Base-by-base conservation (phyloP, 2,113 vertebrate species). In the Rhabdornis inornatus region DNA sequence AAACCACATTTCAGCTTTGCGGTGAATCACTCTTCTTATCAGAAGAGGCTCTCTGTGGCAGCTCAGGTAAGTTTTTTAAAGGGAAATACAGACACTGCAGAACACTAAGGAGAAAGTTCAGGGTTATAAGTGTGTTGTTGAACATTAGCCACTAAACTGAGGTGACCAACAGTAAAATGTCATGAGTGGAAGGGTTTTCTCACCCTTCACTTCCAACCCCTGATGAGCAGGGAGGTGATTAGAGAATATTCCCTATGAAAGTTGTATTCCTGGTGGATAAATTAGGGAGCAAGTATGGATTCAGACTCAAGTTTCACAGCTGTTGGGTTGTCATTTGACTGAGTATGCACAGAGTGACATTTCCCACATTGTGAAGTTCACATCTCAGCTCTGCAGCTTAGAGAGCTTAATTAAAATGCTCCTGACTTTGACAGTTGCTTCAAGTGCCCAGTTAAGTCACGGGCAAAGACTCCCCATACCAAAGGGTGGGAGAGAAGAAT, bases 21-120 rank as follows among this genome's bases (percentile, higher is more conserved):
- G 31, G 39, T 1, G 2, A 82, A 19, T 61, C 37, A 3, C 28
- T 82, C 33, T 77, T 24, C 6, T 69, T 33, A 11, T 49, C 1
- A 1, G 0, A 1, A 77, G 12, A 78, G 8, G 21, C 20, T 78
- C 30, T 22, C 37, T 3, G 1, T 28, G 31, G 56, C 28, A 56
- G 25, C 8, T 55, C 37, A 78, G 33, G 15, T 19, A 11, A 40
- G 19, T 7, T 22, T 56, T 76, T 82, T 42, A 79, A 82, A 45
- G 9, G 6, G 19, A 89, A 13, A 2, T 71, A 37, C 5, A 55
- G 35, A 21, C 1, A 2, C 23, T 75, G 15, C 23, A 53, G 31
- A 60, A 19, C 11, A 37, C 8, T 9, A 22, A 65, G 14, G 23
- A 23, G 19, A 27, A 61, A 53, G 15, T 49, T 77, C 8, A 61